Conservation (phyloP, 2,888 invertebrate species). For the Heteropelma amictum region DNA sequence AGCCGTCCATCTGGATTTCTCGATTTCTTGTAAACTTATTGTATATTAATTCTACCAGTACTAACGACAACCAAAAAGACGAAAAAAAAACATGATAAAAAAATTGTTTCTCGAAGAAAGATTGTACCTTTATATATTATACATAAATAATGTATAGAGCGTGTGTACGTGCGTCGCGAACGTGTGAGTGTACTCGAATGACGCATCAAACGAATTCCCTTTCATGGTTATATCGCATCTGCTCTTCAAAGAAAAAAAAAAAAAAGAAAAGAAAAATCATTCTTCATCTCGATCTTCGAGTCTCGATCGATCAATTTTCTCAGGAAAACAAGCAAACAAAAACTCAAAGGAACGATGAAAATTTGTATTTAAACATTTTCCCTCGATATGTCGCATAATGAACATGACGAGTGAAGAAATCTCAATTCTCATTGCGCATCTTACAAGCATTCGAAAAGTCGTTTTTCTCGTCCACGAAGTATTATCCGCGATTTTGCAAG, state of each 20-base stretch:
- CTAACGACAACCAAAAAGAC: constrained; percentile 29
- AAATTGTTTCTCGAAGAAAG: constrained; percentile 65
- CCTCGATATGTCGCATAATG: too few relatives aligned
- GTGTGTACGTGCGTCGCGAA: constrained; percentile 60
- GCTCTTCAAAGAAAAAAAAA: not conserved
- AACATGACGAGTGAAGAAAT: too few relatives aligned
- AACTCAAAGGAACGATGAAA: too few relatives aligned
- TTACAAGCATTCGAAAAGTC: too few relatives aligned
- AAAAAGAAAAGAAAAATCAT: constrained; percentile 2
- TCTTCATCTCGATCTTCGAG: constrained; percentile 18
- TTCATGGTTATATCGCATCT: too few relatives aligned
- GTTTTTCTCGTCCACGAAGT: too few relatives aligned
- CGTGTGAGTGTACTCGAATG: constrained; percentile 4
- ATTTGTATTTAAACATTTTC: too few relatives aligned
- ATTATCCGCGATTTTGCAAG: too few relatives aligned
- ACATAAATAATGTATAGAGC: constrained; percentile 56
- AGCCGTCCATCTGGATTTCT: constrained; percentile 26
- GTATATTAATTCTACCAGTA: constrained; percentile 71
- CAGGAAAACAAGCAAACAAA: too few relatives aligned
- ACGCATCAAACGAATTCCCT: not conserved
- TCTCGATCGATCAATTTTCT: too few relatives aligned
- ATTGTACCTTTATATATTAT: constrained; percentile 72
- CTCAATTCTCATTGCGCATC: too few relatives aligned
- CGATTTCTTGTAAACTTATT: constrained; percentile 70
- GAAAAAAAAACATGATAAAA: constrained; percentile 33